phyloP scores from a whole-genome alignment of 2,888 invertebrate species.

The Platycheirus rosarum region DNA sequence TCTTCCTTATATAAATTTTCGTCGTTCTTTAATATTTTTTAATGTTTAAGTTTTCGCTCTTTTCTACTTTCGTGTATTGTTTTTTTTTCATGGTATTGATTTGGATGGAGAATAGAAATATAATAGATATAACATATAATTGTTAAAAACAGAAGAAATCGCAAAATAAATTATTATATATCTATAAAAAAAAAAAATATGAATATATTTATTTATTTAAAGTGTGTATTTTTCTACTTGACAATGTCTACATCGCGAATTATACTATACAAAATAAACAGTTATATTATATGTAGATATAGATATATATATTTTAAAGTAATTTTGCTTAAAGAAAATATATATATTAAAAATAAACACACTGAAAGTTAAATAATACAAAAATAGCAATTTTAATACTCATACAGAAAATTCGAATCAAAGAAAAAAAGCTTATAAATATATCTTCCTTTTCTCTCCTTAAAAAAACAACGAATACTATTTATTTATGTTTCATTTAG shows the following conservation, averaged over 20 bases:
- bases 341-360: conserved; percentile 13
- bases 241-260: conserved; percentile 41
- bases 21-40: conserved; percentile 1
- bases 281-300: neutral
- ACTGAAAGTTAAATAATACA: neutral
- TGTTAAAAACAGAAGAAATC: conserved; percentile 1
- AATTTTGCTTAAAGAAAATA: conserved; percentile 38
- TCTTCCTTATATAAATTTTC: conserved; percentile 52
- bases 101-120: conserved; percentile 38
- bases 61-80: too few relatives aligned
- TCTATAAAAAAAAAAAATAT: conserved; percentile 29
- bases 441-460: neutral
- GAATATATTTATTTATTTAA: conserved; percentile 56
- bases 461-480: too few relatives aligned
- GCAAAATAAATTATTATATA: conserved; percentile 36
- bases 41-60: neutral
- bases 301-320: neutral
- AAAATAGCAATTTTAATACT: conserved; percentile 7
- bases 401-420: neutral
- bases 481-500: too few relatives aligned
- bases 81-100: too few relatives aligned
- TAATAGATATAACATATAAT: conserved; percentile 30
- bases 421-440: neutral
- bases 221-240: conserved; percentile 60
- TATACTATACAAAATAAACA: conserved; percentile 20